Percentiles rank a stretch among this genome's conserved stretches.
phyloP scores from a whole-genome alignment of 2,797 vertebrate species.

The Gorsachius magnificus region DNA sequence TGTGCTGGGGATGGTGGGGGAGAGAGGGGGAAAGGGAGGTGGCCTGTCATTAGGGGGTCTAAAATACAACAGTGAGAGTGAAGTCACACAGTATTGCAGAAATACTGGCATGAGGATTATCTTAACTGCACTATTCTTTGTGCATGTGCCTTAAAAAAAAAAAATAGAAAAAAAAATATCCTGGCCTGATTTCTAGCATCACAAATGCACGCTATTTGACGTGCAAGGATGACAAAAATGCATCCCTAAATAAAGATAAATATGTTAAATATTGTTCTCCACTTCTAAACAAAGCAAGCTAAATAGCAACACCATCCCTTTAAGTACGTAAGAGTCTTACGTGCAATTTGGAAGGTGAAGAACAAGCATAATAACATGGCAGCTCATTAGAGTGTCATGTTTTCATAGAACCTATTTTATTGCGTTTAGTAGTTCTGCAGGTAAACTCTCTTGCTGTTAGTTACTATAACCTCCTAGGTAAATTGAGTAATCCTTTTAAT shows the following conservation, averaged over 20 bases:
- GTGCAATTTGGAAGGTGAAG: neutral
- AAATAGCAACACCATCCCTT: neutral
- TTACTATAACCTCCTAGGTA: conserved; percentile 47
- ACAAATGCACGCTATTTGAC: neutral
- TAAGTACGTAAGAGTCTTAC: neutral
- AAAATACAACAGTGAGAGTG: neutral
- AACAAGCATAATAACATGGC: neutral
- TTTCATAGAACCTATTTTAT: neutral
- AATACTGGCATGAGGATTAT: neutral
- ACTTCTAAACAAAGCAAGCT: neutral
- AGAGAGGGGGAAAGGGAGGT: neutral
- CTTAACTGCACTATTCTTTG: neutral
- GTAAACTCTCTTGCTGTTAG: conserved; percentile 38
- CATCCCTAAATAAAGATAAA: neutral
- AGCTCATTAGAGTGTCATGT: neutral
- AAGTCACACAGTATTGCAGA: neutral
- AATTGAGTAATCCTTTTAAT: conserved; percentile 64
- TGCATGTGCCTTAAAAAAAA: neutral
- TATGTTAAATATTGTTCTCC: neutral
- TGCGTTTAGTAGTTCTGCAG: neutral
- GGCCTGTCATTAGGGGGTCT: neutral
- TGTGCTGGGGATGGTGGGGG: neutral
- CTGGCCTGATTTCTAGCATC: neutral
- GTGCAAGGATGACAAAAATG: neutral
- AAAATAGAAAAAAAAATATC: neutral